These are phyloP conservation scores for Ladona fulva DNA, from an alignment of 1,140 invertebrate genomes.

Conservation along the genomic window DNA sequence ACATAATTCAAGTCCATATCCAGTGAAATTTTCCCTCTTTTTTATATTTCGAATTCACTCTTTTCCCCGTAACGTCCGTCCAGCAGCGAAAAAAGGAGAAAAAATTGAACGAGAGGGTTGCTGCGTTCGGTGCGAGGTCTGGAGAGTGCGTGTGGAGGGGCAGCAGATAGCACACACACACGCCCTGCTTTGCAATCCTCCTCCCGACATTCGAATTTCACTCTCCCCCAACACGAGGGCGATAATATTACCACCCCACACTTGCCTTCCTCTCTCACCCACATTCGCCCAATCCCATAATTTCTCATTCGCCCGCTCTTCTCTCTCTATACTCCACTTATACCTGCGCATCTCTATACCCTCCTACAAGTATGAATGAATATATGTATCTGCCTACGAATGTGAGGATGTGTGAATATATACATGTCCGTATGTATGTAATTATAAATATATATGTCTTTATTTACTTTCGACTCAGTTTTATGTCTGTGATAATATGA, in stretches of 20 bases:
- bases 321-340: too few relatives aligned
- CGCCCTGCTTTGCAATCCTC: background rate
- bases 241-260: background rate
- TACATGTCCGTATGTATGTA: background rate
- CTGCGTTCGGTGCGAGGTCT: background rate
- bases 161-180: background rate
- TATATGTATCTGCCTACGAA: too few relatives aligned
- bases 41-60: constrained; percentile 10
- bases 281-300: background rate
- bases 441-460: background rate
- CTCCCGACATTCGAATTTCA: background rate
- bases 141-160: background rate
- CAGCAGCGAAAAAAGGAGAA: background rate
- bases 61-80: background rate
- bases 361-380: too few relatives aligned
- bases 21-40: constrained; percentile 9
- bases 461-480: background rate
- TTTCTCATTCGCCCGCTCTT: too few relatives aligned
- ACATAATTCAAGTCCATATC: constrained; percentile 10
- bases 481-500: background rate
- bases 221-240: too few relatives aligned
- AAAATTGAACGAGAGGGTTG: background rate
- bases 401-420: background rate
- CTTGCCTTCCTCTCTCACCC: background rate
- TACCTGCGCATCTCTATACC: too few relatives aligned